Base-by-base conservation (phyloP, 2,113 vertebrate species). In the Podarcis muralis region DNA sequence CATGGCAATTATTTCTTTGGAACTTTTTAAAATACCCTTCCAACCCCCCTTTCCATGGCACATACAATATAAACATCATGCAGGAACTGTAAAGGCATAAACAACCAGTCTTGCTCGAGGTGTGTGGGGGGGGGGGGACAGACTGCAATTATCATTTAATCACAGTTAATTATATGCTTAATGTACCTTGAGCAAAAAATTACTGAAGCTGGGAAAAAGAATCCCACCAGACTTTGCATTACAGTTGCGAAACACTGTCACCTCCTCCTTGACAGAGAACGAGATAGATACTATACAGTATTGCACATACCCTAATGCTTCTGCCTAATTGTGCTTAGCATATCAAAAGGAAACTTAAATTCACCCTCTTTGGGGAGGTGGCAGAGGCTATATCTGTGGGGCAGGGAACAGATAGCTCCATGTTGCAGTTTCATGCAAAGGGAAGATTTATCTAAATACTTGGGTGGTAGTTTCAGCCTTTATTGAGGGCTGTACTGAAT, bases 61-160 rank as follows among this genome's bases (percentile, higher is more conserved):
- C 76, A 12, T 88, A 80, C 78, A 92, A 93, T 94, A 95, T 91
- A 95, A 94, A 91, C 88, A 75, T 74, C n/a, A 76, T 59, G 84
- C 82, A 43, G 71, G 78, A 85, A 91, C 88, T 87, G 57, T 71
- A 90, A 86, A 88, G 92, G 88, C 32, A 93, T 62, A 95, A 96
- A 95, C 90, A 95, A 85, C 84, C 75, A 74, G 92, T 93, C 92
- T 91, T 95, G 91, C 88, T 86, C 84, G 66, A 85, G 83, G 30
- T n/a, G n/a, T n/a, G n/a, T 23, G 22, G 72, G n/a, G 8, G 2
- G 32, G 35, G 37, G 53, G 22, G 57, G n/a, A 93, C 92, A 94
- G 92, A 90, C 85, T 90, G 87, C 90, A 95, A 95, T 96, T 95
- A 93, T 94, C 90, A 91, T 93, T 93, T 94, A 94, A 95, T 95